Evolutionary conservation across 2,797 vertebrate genomes (phyloP).

Genomic region (Bufotes viridis): DNA sequence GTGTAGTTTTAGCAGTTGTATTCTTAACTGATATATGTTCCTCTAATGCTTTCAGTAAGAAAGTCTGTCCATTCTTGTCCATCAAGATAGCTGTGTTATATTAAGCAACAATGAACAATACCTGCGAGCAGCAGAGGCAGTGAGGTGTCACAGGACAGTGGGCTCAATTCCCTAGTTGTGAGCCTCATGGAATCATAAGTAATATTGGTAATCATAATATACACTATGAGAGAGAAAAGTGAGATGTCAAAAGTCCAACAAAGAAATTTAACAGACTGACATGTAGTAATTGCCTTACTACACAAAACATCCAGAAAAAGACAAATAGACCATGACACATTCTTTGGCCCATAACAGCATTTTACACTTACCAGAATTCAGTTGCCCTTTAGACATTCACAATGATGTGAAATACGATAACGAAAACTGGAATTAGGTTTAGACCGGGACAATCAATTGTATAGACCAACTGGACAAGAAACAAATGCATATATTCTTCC

Average conservation of each 20-base stretch:
- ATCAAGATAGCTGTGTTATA: too few species aligned
- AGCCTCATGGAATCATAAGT: not conserved
- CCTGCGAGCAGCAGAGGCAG: not conserved
- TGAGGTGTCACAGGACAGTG: not conserved
- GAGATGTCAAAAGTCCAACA: not conserved
- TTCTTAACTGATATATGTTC: too few species aligned
- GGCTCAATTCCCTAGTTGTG: not conserved
- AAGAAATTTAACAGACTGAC: not conserved
- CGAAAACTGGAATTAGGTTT: not conserved
- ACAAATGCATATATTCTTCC: too few species aligned
- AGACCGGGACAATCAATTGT: not conserved
- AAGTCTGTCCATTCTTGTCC: too few species aligned
- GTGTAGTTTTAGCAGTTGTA: too few species aligned
- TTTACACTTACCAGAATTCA: not conserved
- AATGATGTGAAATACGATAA: too few species aligned
- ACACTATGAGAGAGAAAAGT: not conserved
- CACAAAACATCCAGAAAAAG: not conserved
- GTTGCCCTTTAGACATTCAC: not conserved
- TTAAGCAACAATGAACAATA: too few species aligned
- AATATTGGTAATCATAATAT: not conserved
- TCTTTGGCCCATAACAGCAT: not conserved
- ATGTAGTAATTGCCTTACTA: not conserved
- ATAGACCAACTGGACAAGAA: not conserved
- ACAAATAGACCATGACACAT: not conserved
- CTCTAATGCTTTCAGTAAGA: too few species aligned